A percentile compares a stretch with the other conserved stretches of the same genome.
Conservation (phyloP, 2,888 invertebrate species). For the Ormyrus thymus region DNA sequence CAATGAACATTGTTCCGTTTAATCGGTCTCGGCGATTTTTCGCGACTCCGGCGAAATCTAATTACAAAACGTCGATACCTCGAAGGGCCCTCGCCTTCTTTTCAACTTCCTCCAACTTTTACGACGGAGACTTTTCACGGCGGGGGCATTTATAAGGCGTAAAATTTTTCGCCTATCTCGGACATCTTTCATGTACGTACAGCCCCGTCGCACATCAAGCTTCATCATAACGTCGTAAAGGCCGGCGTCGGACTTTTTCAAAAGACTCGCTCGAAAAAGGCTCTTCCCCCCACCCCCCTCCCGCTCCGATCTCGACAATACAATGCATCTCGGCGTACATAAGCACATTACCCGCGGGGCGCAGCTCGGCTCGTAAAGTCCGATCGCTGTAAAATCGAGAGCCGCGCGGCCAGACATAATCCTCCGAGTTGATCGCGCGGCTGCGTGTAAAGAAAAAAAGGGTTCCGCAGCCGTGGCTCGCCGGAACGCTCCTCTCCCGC, state of each 20-base stretch:
- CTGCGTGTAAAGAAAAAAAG: slow-evolving; percentile 5
- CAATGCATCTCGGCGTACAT: neutral
- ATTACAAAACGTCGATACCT: too few species aligned
- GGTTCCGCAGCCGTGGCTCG: neutral
- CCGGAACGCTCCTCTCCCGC: too few species aligned
- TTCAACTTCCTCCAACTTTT: too few species aligned
- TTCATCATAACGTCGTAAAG: slow-evolving; percentile 20
- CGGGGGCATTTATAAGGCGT: neutral
- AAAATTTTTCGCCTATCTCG: neutral
- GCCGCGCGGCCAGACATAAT: neutral
- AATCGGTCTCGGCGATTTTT: too few species aligned
- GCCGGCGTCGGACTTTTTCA: slow-evolving; percentile 10
- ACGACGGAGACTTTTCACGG: neutral
- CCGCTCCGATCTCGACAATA: neutral
- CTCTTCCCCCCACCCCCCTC: too few species aligned
- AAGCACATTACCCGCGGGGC: slow-evolving; percentile 8
- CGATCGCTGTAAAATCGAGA: slow-evolving; percentile 16
- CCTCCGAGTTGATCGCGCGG: neutral
- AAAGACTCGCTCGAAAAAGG: neutral
- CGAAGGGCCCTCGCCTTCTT: too few species aligned
- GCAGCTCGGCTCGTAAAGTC: slow-evolving; percentile 16
- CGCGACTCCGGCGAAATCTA: too few species aligned
- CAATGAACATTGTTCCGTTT: too few species aligned
- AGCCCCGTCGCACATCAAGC: neutral
- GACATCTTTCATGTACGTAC: neutral